Evolutionary conservation across 2,113 vertebrate genomes (phyloP).

Genomic region (Pungitius pungitius): DNA sequence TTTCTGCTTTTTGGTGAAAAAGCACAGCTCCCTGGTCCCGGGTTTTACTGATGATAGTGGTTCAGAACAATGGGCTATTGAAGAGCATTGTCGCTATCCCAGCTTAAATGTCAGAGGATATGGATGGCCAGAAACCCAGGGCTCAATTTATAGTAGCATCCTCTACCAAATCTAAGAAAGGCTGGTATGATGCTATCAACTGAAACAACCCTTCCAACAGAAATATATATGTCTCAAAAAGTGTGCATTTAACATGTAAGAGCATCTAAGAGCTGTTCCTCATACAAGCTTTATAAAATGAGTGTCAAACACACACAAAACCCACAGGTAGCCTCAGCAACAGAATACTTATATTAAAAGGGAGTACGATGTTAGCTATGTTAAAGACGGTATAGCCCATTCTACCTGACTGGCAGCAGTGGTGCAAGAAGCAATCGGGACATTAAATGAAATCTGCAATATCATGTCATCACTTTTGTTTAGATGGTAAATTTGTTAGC

Average conservation of each 20-base stretch:
- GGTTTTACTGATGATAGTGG: conserved; percentile 75
- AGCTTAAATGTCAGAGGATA: conserved; percentile 71
- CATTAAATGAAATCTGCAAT: neutral
- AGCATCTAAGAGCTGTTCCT: conserved; percentile 1
- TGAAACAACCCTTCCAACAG: conserved; percentile 2
- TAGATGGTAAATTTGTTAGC: too few species aligned
- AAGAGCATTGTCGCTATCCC: conserved; percentile 75
- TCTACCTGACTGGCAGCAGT: neutral
- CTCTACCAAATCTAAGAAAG: conserved; percentile 45
- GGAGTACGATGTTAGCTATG: neutral
- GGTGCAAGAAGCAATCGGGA: neutral
- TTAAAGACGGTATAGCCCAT: neutral
- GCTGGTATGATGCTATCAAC: conserved; percentile 34
- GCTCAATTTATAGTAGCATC: conserved; percentile 41
- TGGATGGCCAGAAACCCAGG: conserved; percentile 56
- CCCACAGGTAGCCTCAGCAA: neutral
- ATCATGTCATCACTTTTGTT: neutral
- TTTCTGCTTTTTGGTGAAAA: conserved; percentile 75
- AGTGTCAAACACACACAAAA: neutral
- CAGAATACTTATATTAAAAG: conserved; percentile 2
- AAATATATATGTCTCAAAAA: neutral
- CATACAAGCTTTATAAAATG: neutral
- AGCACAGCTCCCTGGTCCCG: conserved; percentile 61
- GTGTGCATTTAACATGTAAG: neutral
- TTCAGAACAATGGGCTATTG: conserved; percentile 80